Conservation (phyloP, 2,888 invertebrate species). For the Oscheius sp. region DNA sequence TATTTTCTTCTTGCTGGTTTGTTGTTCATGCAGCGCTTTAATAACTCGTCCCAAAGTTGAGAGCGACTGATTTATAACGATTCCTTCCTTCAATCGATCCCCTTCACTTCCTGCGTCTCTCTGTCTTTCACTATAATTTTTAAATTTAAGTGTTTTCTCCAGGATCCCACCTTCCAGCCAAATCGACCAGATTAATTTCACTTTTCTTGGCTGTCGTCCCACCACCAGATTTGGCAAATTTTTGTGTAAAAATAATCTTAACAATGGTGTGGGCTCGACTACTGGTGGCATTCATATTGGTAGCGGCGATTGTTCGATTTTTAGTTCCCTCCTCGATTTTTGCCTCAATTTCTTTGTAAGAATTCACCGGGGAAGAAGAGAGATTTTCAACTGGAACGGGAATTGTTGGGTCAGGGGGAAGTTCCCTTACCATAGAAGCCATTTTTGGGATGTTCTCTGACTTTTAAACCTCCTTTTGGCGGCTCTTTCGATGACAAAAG, state of each 20-base stretch:
- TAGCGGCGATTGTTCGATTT: constrained; percentile 78
- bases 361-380: constrained; percentile 63
- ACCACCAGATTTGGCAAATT: constrained; percentile 75
- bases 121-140: constrained; percentile 76
- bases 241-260: constrained; percentile 77
- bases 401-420: background rate
- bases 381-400: constrained; percentile 76
- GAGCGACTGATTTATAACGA: constrained; percentile 78
- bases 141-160: no score
- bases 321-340: constrained; percentile 78
- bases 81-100: constrained; percentile 78
- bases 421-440: constrained; percentile 77
- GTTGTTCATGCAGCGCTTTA: constrained; percentile 73
- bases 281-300: constrained; percentile 79
- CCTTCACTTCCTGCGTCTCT: constrained; percentile 77
- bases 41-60: constrained; percentile 78
- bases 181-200: constrained; percentile 78
- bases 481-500: constrained; percentile 62
- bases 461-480: constrained; percentile 76
- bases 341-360: constrained; percentile 75
- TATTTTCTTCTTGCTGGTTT: constrained; percentile 69
- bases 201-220: constrained; percentile 76
- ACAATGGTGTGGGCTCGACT: constrained; percentile 78
- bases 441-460: constrained; percentile 78
- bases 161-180: constrained; percentile 75